Conservation (phyloP, 2,888 invertebrate species). For the Drosophila bunnanda region DNA sequence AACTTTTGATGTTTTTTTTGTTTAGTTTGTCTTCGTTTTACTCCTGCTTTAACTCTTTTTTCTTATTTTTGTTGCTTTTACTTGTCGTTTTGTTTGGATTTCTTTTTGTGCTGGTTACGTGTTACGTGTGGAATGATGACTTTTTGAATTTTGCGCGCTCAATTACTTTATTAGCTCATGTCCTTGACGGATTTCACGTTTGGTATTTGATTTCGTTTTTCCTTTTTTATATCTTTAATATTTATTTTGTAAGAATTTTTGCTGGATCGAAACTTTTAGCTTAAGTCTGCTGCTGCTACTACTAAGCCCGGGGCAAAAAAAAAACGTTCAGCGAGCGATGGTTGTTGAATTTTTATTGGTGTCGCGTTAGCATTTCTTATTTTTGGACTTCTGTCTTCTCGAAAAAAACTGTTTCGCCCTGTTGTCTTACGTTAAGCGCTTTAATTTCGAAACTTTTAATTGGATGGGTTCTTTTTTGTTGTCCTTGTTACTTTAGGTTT, state of each 20-base stretch:
- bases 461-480: conserved; percentile 11
- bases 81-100: conserved; percentile 2
- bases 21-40: conserved; percentile 26
- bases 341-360: conserved; percentile 15
- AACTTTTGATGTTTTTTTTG: background rate
- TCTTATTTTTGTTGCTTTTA: conserved; percentile 9
- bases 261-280: conserved; percentile 28
- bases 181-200: conserved; percentile 42
- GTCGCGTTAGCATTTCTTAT: conserved; percentile 43
- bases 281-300: conserved; percentile 30
- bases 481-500: conserved; percentile 27
- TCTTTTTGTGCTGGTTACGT: conserved; percentile 4
- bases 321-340: conserved; percentile 33
- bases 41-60: conserved; percentile 29
- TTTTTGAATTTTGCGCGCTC: conserved; percentile 45
- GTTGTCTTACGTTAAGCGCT: conserved; percentile 16
- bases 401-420: conserved; percentile 16
- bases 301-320: conserved; percentile 16
- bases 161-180: conserved; percentile 48
- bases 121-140: conserved; percentile 46
- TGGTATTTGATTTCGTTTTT: conserved; percentile 10
- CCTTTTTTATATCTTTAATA: background rate
- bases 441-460: conserved; percentile 18
- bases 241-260: conserved; percentile 14
- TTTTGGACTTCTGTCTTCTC: conserved; percentile 17